A percentile compares a stretch with the other conserved stretches of the same genome.
These are phyloP conservation scores for Oligia strigilis DNA, from an alignment of 2,888 invertebrate species.

Conservation along the genomic window DNA sequence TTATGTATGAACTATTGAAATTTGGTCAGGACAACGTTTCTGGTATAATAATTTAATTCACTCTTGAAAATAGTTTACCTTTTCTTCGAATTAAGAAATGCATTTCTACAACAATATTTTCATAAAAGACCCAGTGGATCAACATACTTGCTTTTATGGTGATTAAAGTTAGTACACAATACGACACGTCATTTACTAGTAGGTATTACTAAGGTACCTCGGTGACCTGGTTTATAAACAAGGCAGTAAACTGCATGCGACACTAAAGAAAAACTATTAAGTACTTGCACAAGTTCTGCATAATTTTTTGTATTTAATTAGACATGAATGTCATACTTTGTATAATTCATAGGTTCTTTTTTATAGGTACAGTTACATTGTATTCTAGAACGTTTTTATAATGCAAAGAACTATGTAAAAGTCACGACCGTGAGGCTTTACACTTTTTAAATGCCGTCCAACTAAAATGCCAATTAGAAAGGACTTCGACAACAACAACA, in stretches of 20 bases:
- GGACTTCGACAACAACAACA: not conserved
- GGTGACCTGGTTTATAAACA: conserved; percentile 44
- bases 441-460: not conserved
- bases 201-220: not conserved
- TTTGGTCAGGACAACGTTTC: not conserved
- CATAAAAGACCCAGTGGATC: not conserved
- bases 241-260: conserved; percentile 43
- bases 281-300: conserved; percentile 27
- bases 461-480: not conserved
- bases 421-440: not conserved
- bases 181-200: conserved; percentile 4
- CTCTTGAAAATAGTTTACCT: too few relatives aligned
- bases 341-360: conserved; percentile 21
- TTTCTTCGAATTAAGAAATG: not conserved
- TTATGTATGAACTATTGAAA: not conserved
- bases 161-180: conserved; percentile 7
- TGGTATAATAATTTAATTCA: not conserved
- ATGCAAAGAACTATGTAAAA: not conserved
- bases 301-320: conserved; percentile 32
- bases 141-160: not conserved
- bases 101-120: not conserved
- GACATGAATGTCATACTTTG: conserved; percentile 31
- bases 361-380: not conserved
- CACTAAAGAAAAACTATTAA: conserved; percentile 26
- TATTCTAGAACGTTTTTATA: not conserved